Conservation (phyloP, 2,797 vertebrate genomes). For the Furcifer pardalis region DNA sequence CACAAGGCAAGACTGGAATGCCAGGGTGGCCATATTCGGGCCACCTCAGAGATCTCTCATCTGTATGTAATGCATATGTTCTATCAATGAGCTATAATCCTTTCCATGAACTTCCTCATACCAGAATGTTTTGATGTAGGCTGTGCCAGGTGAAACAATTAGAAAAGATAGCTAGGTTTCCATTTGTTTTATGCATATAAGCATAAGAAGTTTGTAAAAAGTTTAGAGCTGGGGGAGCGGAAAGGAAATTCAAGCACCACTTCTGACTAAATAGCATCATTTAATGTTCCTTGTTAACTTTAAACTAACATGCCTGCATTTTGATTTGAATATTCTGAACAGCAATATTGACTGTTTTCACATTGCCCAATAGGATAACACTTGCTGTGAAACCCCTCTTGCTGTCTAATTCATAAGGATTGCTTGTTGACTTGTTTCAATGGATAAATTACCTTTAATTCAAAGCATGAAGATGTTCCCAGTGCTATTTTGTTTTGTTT, state of each 20-base stretch:
- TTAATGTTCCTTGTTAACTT: conserved; percentile 45
- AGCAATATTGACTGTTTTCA: conserved; percentile 70
- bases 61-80: not conserved
- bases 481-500: conserved; percentile 67
- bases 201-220: conserved; percentile 17
- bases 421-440: conserved; percentile 74
- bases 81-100: not conserved
- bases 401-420: conserved; percentile 76
- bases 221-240: conserved; percentile 23
- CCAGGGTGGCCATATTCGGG: not conserved
- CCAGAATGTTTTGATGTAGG: not conserved
- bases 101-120: not conserved
- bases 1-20: too few relatives aligned
- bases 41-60: not conserved
- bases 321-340: conserved; percentile 64
- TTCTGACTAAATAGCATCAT: conserved; percentile 34
- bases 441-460: conserved; percentile 79
- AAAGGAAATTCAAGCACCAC: conserved; percentile 12
- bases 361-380: conserved; percentile 70
- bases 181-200: conserved; percentile 14
- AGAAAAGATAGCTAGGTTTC: conserved; percentile 1
- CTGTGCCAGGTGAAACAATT: not conserved
- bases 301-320: conserved; percentile 53
- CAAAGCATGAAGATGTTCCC: conserved; percentile 71
- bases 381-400: conserved; percentile 73